Conservation (phyloP, 1,140 invertebrate genomes). For the Aradophagus sp. region DNA sequence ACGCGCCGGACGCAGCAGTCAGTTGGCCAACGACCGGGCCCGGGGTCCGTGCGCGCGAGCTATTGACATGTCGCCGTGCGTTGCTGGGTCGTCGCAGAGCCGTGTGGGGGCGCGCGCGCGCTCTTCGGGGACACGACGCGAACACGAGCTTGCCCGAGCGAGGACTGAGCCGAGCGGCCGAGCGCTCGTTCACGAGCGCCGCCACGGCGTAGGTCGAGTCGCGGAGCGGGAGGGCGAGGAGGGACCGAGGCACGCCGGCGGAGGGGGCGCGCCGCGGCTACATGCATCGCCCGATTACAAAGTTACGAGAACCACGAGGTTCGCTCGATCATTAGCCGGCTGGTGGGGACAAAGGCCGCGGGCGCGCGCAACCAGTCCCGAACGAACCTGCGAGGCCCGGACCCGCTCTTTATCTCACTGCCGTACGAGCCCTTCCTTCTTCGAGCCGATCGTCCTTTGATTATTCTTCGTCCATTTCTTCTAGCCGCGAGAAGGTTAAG, state of each 20-base stretch:
- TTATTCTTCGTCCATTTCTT: too few species aligned
- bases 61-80: constrained; percentile 65
- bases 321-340: constrained; percentile 14
- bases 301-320: constrained; percentile 20
- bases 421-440: too few species aligned
- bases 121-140: constrained; percentile 25
- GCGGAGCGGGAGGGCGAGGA: constrained; percentile 9
- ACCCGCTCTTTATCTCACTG: too few species aligned
- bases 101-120: constrained; percentile 1
- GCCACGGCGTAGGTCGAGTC: constrained; percentile 17
- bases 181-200: constrained; percentile 43
- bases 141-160: constrained; percentile 51
- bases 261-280: not conserved
- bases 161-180: constrained; percentile 43
- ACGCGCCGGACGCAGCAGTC: constrained; percentile 15
- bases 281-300: too few species aligned
- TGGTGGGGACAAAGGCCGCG: constrained; percentile 11
- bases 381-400: constrained; percentile 4
- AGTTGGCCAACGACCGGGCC: constrained; percentile 36
- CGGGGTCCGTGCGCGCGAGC: constrained; percentile 48
- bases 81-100: not conserved
- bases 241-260: constrained; percentile 7
- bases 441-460: too few species aligned
- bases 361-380: constrained; percentile 21
- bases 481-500: too few species aligned